These are phyloP conservation scores for Rhinella marina DNA, from an alignment of 2,797 vertebrate genomes.

Conservation along the genomic window DNA sequence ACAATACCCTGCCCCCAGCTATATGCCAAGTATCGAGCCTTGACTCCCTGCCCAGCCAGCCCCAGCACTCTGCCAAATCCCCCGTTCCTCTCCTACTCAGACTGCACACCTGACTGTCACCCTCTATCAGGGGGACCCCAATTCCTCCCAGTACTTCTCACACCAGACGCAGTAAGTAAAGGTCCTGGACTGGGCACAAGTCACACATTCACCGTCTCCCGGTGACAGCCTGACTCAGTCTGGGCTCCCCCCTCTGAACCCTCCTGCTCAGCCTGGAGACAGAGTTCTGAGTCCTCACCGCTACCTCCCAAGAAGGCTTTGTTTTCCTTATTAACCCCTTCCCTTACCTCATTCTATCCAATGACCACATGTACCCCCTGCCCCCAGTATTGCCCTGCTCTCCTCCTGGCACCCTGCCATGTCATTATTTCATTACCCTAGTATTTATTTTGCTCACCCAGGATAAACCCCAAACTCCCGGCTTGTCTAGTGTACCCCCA, in stretches of 20 bases:
- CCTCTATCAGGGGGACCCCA: neutral
- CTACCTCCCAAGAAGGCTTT: neutral
- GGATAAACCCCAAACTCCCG: neutral
- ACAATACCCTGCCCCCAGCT: neutral
- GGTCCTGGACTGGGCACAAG: neutral
- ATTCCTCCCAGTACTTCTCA: neutral
- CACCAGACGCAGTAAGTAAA: neutral
- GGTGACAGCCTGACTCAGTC: neutral
- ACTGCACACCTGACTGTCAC: neutral
- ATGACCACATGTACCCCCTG: neutral
- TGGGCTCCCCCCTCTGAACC: neutral
- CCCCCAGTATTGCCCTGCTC: neutral
- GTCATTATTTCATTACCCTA: too few relatives aligned
- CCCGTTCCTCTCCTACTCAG: neutral
- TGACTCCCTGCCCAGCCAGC: neutral
- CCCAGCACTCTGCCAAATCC: neutral
- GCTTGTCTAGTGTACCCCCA: neutral
- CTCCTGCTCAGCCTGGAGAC: neutral
- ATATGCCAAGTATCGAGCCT: neutral
- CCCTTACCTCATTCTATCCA: neutral
- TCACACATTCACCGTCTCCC: neutral
- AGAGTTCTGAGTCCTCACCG: neutral
- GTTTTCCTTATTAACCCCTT: neutral
- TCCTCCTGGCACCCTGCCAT: too few relatives aligned
- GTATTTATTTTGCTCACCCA: neutral